Conservation (phyloP, 2,888 invertebrate genomes). For the Drosophila formosana region DNA sequence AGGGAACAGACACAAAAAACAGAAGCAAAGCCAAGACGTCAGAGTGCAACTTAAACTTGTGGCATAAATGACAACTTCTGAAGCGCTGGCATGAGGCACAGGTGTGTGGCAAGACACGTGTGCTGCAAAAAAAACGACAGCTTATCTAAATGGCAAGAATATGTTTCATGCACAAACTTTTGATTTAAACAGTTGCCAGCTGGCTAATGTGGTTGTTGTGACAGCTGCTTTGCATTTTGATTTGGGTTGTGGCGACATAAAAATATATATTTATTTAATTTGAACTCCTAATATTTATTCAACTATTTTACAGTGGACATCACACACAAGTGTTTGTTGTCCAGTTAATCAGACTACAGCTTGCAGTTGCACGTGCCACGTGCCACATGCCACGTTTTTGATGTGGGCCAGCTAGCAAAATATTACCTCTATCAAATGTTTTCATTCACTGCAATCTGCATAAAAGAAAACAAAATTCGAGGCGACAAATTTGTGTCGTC, state of each 20-base stretch:
- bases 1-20: slow-evolving; percentile 4
- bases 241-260: slow-evolving; percentile 55
- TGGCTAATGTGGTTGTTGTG: slow-evolving; percentile 32
- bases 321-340: slow-evolving; percentile 57
- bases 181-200: slow-evolving; percentile 49
- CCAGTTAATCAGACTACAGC: slow-evolving; percentile 57
- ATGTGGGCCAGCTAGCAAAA: not conserved
- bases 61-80: slow-evolving; percentile 48
- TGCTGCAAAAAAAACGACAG: slow-evolving; percentile 19
- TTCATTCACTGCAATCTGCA: not conserved
- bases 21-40: slow-evolving; percentile 43
- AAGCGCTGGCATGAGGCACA: slow-evolving; percentile 1
- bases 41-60: slow-evolving; percentile 34
- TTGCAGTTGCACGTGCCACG: slow-evolving; percentile 63
- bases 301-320: slow-evolving; percentile 44
- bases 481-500: slow-evolving; percentile 57
- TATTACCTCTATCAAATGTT: slow-evolving; percentile 17
- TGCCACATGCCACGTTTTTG: slow-evolving; percentile 3
- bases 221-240: slow-evolving; percentile 67
- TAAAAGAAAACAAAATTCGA: not conserved
- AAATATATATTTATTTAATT: slow-evolving; percentile 69
- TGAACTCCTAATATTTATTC: slow-evolving; percentile 39
- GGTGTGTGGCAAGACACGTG: slow-evolving; percentile 38
- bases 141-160: slow-evolving; percentile 55
- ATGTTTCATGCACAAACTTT: slow-evolving; percentile 45